Base-by-base conservation (phyloP, 2,113 vertebrate species). In the Gavialis gangeticus region DNA sequence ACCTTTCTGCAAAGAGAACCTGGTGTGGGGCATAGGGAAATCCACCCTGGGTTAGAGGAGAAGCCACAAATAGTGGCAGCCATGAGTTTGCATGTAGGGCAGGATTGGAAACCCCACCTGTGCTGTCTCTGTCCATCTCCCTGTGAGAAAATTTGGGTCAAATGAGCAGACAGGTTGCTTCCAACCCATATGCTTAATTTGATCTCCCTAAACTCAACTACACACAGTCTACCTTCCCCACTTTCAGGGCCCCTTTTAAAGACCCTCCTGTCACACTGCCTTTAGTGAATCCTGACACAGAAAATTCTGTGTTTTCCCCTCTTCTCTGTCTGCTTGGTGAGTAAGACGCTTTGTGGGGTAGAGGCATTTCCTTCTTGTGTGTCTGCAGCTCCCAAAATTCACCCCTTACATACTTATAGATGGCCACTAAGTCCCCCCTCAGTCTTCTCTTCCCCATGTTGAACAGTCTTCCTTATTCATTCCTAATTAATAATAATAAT, bases 281-380 rank as follows among this genome's bases (percentile, higher is more conserved):
- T 79, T 66, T 19, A 19, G 16, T 62, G 60, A 60, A 28, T 82
- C 24, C 62, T 78, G 58, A 84, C 21, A 34, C 0, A 64, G 64
- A 82, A 89, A 78, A 62, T 25, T 66, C 71, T 71, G 1, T 69
- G 2, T 9, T 84, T 56, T 75, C 62, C 78, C 55, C 69, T 80
- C 34, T 76, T 57, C 34, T 58, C 67, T 46, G 28, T 87, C 67
- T 63, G 12, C 46, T 0, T 69, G 7, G 5, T 0, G 0, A 1
- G 28, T 83, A 37, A 57, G 56, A 79, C 54, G 1, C 0, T 59
- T 84, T 84, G 27, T 25, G 69, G 34, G 57, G 34, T 55, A 82
- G 66, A 10, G 4, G 37, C 24, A 18, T 27, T 37, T 27, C 92
- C 30, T 55, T 92, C 34, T 69, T 10, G 1, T 0, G 2, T 46